These are phyloP conservation scores for Tor tambroides DNA, from an alignment of 2,113 vertebrate species.

Conservation along the genomic window DNA sequence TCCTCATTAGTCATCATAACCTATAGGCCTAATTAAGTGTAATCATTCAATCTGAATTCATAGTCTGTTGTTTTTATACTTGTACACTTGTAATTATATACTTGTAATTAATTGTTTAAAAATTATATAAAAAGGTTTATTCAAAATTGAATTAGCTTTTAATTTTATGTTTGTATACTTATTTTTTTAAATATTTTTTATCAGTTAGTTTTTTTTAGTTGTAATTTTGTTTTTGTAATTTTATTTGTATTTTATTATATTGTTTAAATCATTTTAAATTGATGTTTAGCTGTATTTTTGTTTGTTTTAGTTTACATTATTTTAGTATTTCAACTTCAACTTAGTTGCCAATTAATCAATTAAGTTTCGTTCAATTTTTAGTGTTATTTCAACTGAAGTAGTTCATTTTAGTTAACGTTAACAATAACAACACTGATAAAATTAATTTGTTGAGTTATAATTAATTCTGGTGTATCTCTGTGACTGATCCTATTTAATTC, in stretches of 20 bases:
- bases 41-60: neutral
- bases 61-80: neutral
- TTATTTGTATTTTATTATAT: no score
- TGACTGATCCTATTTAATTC: neutral
- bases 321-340: neutral
- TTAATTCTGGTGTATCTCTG: neutral
- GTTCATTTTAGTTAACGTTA: neutral
- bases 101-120: neutral
- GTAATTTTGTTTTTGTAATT: no score
- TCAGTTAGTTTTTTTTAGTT: no score
- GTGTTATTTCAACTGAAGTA: neutral
- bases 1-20: no score
- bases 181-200: no score
- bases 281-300: neutral
- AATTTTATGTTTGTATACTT: no score
- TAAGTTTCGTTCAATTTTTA: neutral
- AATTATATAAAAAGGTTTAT: no score
- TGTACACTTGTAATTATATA: neutral
- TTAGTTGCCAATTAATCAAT: neutral
- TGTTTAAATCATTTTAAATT: no score
- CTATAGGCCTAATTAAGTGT: no score
- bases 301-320: neutral
- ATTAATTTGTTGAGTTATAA: neutral
- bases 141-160: no score
- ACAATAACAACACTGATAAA: neutral